These are phyloP conservation scores for Tetragonisca angustula DNA, from an alignment of 2,888 invertebrate genomes.

Conservation along the genomic window DNA sequence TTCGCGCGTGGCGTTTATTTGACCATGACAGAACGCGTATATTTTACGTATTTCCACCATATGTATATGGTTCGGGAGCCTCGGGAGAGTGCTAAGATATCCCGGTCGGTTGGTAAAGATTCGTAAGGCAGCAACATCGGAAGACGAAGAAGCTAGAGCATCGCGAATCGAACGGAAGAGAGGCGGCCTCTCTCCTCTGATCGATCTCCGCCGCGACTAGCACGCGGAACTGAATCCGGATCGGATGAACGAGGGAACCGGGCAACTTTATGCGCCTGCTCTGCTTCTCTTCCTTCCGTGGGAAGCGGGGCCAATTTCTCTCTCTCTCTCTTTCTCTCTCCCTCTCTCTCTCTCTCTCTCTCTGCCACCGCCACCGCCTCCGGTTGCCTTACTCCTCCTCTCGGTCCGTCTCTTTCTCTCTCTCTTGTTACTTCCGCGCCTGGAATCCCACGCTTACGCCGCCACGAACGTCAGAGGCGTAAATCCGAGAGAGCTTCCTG, in stretches of 20 bases:
- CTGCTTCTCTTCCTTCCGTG: constrained; percentile 67
- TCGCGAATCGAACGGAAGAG: constrained; percentile 58
- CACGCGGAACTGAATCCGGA: constrained; percentile 70
- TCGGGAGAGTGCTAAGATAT: neutral
- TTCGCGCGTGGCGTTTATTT: constrained; percentile 1
- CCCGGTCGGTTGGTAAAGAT: neutral
- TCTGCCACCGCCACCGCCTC: neutral
- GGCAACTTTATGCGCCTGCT: constrained; percentile 69
- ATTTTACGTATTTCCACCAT: neutral
- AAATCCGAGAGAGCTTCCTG: constrained; percentile 66
- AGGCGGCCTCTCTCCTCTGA: constrained; percentile 27
- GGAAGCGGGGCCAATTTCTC: constrained; percentile 63
- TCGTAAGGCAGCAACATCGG: neutral
- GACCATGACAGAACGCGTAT: neutral
- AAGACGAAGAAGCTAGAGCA: constrained; percentile 18
- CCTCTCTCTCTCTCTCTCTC: constrained; percentile 1
- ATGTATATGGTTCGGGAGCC: neutral
- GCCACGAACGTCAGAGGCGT: constrained; percentile 64
- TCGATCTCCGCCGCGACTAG: constrained; percentile 57
- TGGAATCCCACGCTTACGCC: constrained; percentile 69
- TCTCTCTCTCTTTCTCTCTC: constrained; percentile 5
- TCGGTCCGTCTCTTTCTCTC: constrained; percentile 13
- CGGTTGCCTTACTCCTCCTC: neutral
- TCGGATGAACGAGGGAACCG: constrained; percentile 60
- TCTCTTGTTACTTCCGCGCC: constrained; percentile 67